These are phyloP conservation scores for Xiphias gladius DNA, from an alignment of 2,113 vertebrate species.

Conservation along the genomic window DNA sequence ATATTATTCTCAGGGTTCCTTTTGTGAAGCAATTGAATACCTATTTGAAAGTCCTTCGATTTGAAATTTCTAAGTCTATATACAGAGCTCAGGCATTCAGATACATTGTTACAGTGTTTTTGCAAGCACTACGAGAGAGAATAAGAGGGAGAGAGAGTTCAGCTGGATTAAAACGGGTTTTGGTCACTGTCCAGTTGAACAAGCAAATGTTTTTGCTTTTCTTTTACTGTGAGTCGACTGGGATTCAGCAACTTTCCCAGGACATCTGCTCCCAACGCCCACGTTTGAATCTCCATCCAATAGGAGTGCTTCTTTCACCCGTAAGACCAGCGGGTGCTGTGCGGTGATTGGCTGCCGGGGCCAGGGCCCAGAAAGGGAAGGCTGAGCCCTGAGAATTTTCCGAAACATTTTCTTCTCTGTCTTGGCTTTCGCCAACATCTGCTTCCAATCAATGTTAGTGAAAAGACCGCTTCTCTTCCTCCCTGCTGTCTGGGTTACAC, in stretches of 20 bases:
- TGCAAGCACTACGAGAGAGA: slow-evolving; percentile 18
- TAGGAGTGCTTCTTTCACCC: slow-evolving; percentile 61
- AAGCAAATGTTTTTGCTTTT: slow-evolving; percentile 84
- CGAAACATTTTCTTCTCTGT: slow-evolving; percentile 80
- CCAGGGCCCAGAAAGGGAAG: slow-evolving; percentile 85
- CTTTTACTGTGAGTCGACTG: slow-evolving; percentile 81
- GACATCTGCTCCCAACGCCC: slow-evolving; percentile 88
- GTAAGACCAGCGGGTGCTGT: slow-evolving; percentile 58
- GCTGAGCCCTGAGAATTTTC: slow-evolving; percentile 88
- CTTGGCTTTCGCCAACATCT: slow-evolving; percentile 85
- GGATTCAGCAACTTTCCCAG: slow-evolving; percentile 88
- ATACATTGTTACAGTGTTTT: slow-evolving; percentile 50
- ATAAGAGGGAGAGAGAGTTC: slow-evolving; percentile 49
- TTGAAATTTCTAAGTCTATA: slow-evolving; percentile 41
- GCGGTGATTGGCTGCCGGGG: slow-evolving; percentile 78
- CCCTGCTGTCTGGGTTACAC: slow-evolving; percentile 62
- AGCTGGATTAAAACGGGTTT: slow-evolving; percentile 80
- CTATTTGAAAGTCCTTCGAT: slow-evolving; percentile 14
- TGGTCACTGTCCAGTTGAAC: slow-evolving; percentile 84
- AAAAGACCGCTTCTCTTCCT: slow-evolving; percentile 75
- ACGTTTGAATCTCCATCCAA: slow-evolving; percentile 79
- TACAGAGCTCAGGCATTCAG: slow-evolving; percentile 30
- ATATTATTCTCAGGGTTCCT: slow-evolving; percentile 16
- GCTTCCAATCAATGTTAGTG: slow-evolving; percentile 86
- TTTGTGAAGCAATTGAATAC: slow-evolving; percentile 13